Base-by-base conservation (phyloP, 2,888 invertebrate genomes). In the Hirudinaria manillensis region DNA sequence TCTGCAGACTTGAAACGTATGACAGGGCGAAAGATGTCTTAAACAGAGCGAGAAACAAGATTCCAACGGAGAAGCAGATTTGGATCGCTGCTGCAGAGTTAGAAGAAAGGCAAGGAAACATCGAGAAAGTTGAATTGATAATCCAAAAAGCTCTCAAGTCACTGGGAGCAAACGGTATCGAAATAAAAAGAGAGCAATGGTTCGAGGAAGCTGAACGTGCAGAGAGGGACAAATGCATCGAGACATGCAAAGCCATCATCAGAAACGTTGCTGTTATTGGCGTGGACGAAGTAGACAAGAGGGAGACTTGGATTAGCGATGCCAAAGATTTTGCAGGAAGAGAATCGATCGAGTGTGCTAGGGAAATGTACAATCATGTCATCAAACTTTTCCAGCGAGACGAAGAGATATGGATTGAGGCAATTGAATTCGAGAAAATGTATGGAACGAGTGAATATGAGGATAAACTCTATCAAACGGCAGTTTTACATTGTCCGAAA, bases 301-400 rank as follows among this genome's bases (percentile, higher is more conserved):
- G 98, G 84, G 95, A 96, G 82, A 94, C 96, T 0, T 99, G 99
- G 99, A 93, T 98, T 90, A 96, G 97, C 85, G 99, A 99, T 87
- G 98, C 99, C 0, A 98, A 99, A 83, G 81, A 85, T 90, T 94
- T 94, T 85, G 92, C 93, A 10, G 89, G 89, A 81, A 93, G 95
- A 87, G 91, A 90, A 32, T 97, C 97, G 0, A 91, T 91, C 84
- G 97, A 97, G 84, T 99, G 98, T 87, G 94, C 98, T 0, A 89
- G 98, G 76, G 93, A 98, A 0, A 93, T 99, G 0, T 99, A 95
- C 86, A 93, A 92, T 0, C 93, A 93, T 84, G 94, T 97, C 0
- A 87, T 99, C 2, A 90, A 91, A 3, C 89, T 92, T 77, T 98
- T 96, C 83, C 93, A 97, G 0, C 93, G 92, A 4, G 97, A 97